Evolutionary conservation across 2,113 vertebrate species (phyloP).

Genomic region (Phaethon lepturus): DNA sequence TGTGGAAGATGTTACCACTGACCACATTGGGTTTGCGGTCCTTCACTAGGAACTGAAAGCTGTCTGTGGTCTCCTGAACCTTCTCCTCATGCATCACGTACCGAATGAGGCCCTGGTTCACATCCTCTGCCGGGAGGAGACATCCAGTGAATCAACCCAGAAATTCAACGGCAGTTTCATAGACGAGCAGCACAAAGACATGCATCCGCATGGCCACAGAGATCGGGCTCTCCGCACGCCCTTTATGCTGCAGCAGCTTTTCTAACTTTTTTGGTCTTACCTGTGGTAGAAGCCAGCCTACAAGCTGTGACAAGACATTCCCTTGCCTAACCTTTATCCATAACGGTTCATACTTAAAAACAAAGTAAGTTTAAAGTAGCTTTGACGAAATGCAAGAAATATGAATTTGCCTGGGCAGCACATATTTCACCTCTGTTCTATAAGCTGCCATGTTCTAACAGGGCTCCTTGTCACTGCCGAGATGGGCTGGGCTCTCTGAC

Average conservation of each 20-base stretch:
- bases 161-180: background rate
- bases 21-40: conserved; percentile 94
- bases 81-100: conserved; percentile 87
- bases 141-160: background rate
- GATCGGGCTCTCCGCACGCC: accelerated
- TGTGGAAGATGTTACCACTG: conserved; percentile 89
- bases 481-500: background rate
- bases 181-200: accelerated
- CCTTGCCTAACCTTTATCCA: background rate
- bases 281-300: background rate
- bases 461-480: background rate
- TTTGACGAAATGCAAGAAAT: background rate
- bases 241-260: background rate
- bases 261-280: background rate
- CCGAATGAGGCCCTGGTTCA: conserved; percentile 91
- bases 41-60: conserved; percentile 93
- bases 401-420: background rate
- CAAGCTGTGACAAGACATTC: background rate
- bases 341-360: background rate
- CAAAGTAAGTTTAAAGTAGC: background rate
- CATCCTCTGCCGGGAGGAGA: conserved; percentile 80
- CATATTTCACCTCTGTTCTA: background rate
- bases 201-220: accelerated
- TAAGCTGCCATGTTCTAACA: background rate
- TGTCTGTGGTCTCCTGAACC: conserved; percentile 84